Evolutionary conservation across 1,140 invertebrate species (phyloP).

Genomic region (Radopholus similis): DNA sequence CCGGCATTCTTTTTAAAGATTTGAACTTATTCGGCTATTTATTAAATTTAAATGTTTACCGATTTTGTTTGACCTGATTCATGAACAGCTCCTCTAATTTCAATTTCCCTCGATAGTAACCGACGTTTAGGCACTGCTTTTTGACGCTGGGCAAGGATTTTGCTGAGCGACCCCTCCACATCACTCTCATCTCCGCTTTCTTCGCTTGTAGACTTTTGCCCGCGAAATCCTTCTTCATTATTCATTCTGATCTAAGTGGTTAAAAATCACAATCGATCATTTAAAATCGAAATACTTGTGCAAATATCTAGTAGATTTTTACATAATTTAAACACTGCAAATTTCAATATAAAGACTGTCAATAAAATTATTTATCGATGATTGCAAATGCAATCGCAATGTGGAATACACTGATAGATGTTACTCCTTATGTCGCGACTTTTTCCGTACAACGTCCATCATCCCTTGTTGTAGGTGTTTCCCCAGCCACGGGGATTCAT

Average conservation of each 20-base stretch:
- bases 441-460: too few relatives aligned
- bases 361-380: background rate
- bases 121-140: constrained; percentile 2
- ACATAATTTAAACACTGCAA: background rate
- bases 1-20: too few relatives aligned
- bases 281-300: background rate
- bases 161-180: background rate
- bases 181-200: constrained; percentile 9
- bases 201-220: background rate
- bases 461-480: constrained; percentile 77
- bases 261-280: background rate
- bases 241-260: constrained; percentile 29
- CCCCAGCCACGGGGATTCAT: constrained; percentile 79
- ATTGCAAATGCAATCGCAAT: background rate
- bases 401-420: too few relatives aligned
- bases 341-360: background rate
- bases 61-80: too few relatives aligned
- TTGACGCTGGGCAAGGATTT: background rate
- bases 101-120: constrained; percentile 8
- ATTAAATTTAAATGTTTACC: too few relatives aligned
- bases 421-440: too few relatives aligned
- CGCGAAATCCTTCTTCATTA: constrained; percentile 4
- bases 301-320: background rate
- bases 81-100: too few relatives aligned
- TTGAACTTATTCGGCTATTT: too few relatives aligned